A percentile compares a stretch with the other conserved stretches of the same genome.
Evolutionary conservation across 64 coral and sea anemone genomes (phyloP).

Genomic region (Stylophora pistillata): DNA sequence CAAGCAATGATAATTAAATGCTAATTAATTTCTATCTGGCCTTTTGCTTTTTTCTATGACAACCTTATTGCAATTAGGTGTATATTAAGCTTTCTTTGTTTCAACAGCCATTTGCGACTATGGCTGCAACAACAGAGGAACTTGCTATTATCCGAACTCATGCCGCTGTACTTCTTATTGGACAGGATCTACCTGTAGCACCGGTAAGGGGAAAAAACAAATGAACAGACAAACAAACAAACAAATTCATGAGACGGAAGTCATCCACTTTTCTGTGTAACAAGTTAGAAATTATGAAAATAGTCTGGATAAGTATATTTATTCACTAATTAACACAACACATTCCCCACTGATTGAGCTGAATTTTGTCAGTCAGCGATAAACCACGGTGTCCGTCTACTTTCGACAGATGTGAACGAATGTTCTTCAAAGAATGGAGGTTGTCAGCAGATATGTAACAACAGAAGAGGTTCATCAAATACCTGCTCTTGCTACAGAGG

Average conservation of each 20-base stretch:
- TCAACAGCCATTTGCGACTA: not conserved
- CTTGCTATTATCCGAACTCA: not conserved
- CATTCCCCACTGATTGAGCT: not conserved
- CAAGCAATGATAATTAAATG: too few relatives aligned
- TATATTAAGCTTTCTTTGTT: not conserved
- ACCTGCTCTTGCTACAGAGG: conserved; percentile 19
- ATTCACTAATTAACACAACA: too few relatives aligned
- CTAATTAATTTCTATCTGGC: too few relatives aligned
- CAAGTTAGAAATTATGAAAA: too few relatives aligned
- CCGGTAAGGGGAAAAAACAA: not conserved
- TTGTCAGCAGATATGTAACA: conserved; percentile 45
- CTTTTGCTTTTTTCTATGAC: too few relatives aligned
- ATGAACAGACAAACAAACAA: not conserved
- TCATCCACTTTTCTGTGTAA: not conserved
- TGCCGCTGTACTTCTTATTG: not conserved
- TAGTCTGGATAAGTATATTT: too few relatives aligned
- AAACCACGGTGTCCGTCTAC: not conserved
- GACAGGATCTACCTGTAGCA: not conserved
- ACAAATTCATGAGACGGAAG: not conserved
- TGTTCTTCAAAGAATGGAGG: conserved; percentile 22
- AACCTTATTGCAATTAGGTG: too few relatives aligned
- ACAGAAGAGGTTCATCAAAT: not conserved
- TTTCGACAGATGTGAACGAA: conserved; percentile 36
- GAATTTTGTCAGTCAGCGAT: not conserved
- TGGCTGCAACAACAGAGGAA: conserved; percentile 8